Evolutionary conservation across 2,113 vertebrate species (phyloP).

Genomic region (Aptenodytes patagonicus): DNA sequence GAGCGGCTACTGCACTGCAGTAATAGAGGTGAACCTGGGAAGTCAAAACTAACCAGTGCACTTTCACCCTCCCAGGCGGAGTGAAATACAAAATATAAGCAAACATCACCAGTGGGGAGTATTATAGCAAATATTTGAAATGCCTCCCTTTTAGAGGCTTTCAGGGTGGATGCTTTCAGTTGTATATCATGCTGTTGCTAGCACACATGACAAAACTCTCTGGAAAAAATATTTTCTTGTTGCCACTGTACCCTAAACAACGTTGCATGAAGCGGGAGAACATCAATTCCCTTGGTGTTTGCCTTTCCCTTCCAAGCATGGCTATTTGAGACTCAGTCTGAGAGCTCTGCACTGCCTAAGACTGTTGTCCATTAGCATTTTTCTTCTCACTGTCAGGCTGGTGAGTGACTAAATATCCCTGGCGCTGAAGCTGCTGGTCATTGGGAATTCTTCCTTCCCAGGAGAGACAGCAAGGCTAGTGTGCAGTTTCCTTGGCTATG

Average conservation of each 20-base stretch:
- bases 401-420: not conserved
- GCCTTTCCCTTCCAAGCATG: not conserved
- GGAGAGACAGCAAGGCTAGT: not conserved
- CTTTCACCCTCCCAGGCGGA: not conserved
- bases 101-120: not conserved
- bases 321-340: not conserved
- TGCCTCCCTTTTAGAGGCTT: not conserved
- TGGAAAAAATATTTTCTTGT: slow-evolving; percentile 10
- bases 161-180: not conserved
- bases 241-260: slow-evolving; percentile 1
- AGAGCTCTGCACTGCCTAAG: not conserved
- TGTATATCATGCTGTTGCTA: slow-evolving; percentile 10
- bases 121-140: slow-evolving; percentile 31
- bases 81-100: slow-evolving; percentile 16
- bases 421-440: not conserved
- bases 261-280: not conserved
- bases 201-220: not conserved
- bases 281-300: not conserved
- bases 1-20: not conserved
- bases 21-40: not conserved
- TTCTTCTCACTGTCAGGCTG: not conserved
- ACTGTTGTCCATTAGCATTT: not conserved
- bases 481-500: not conserved
- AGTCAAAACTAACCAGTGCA: not conserved
- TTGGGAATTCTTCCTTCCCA: not conserved